Base-by-base conservation (phyloP, 2,888 invertebrate genomes). In the Chorisops tibialis region DNA sequence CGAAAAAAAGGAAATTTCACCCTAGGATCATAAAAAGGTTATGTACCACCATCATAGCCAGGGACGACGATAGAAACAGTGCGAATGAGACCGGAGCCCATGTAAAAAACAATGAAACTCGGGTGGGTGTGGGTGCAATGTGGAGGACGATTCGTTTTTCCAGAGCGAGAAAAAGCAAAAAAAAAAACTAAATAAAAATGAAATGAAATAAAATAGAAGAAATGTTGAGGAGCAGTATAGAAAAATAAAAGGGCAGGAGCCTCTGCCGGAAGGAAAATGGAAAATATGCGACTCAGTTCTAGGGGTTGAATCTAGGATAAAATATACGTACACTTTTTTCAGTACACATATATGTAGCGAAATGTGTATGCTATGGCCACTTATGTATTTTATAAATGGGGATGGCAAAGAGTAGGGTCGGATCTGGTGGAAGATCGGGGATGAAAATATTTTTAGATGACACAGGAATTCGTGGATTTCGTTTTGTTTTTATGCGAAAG, bases 381-480 rank as follows among this genome's bases (percentile, higher is more conserved):
- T 56, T 56, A 30, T 30, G 56, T 56, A 56, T 19, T 43, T 43
- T 16, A 7, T 5, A 39, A 12, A 7, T 43, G 19, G 9, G 19
- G n/a, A 38, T 22, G 59, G 47, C 11, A 47, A 41, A 37, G 30
- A 2, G 52, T 50, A 24, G 22, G 22, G 51, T 52, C 24, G 58
- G 37, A 35, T 30, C 43, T 14, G 37, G 41, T 24, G 21, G 14
- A 22, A 49, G 14, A 22, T 39, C n/a, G 52, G 41, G 59, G 63
- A 48, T 63, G 59, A 49, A 60, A 63, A 63, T 63, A 63, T 63
- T 63, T 63, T 63, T 63, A 63, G 63, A 63, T 63, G 63, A 63
- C 63, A 63, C 63, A 63, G 63, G 63, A 63, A 63, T 63, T 63
- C 63, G 63, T 60, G 63, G 54, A 63, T 63, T 63, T 59, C 51